Evolutionary conservation across 1,140 invertebrate species (phyloP).

Genomic region (Chironomus tepperi): DNA sequence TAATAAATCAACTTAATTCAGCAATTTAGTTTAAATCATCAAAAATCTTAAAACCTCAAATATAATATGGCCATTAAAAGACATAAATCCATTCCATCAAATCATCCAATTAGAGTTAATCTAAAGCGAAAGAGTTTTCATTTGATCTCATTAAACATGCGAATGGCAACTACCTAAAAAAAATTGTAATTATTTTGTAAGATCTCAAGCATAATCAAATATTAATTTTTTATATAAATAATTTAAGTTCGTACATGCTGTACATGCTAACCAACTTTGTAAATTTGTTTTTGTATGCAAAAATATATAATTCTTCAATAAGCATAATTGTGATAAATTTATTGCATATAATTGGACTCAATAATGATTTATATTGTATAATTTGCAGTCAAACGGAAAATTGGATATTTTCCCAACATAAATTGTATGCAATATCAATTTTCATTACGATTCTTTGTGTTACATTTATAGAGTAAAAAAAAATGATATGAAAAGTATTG

Average conservation of each 20-base stretch:
- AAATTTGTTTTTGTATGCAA: background rate
- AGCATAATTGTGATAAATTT: constrained; percentile 18
- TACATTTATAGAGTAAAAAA: background rate
- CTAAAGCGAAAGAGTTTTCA: constrained; percentile 3
- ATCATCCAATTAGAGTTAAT: background rate
- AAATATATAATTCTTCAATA: constrained; percentile 15
- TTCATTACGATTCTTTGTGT: background rate
- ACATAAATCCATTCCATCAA: background rate
- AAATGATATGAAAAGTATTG: background rate
- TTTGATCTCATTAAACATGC: background rate
- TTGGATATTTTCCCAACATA: background rate
- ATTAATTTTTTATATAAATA: background rate
- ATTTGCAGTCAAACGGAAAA: constrained; percentile 12
- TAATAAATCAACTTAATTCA: too few relatives aligned
- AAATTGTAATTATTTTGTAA: background rate
- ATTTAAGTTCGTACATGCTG: too few relatives aligned
- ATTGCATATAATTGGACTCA: constrained; percentile 1
- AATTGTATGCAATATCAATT: constrained; percentile 14
- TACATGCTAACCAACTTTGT: background rate
- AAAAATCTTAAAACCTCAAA: too few relatives aligned
- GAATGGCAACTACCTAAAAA: background rate
- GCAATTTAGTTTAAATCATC: too few relatives aligned
- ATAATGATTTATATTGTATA: background rate
- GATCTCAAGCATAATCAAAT: constrained; percentile 9
- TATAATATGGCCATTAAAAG: too few relatives aligned